Evolutionary conservation across 1,140 invertebrate species (phyloP).

Genomic region (Calliopsis andreniformis): DNA sequence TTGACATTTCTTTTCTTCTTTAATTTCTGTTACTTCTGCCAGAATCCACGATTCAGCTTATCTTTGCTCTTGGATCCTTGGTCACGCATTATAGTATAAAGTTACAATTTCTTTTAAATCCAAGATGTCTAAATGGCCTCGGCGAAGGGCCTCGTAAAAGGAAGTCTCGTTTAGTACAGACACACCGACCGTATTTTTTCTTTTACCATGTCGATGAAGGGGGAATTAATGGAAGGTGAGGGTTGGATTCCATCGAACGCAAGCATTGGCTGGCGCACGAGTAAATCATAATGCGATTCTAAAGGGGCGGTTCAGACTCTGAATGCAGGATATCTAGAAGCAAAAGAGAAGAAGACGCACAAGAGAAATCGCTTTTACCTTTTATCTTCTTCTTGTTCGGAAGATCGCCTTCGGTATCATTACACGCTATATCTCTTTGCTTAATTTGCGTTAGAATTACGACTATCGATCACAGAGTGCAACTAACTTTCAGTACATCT

Average conservation of each 20-base stretch:
- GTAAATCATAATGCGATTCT: constrained; percentile 61
- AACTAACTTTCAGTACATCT: too few species aligned
- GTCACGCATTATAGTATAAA: too few species aligned
- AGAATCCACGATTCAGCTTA: not conserved
- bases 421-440: not conserved
- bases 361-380: constrained; percentile 2
- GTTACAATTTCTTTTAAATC: not conserved
- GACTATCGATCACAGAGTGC: too few species aligned
- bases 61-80: not conserved
- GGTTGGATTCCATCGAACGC: constrained; percentile 36
- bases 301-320: constrained; percentile 49
- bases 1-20: too few species aligned
- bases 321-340: constrained; percentile 42
- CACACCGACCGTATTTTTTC: constrained; percentile 3
- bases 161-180: not conserved
- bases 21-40: too few species aligned
- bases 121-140: not conserved
- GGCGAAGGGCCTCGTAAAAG: not conserved
- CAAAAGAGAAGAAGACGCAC: constrained; percentile 9
- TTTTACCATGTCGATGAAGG: constrained; percentile 21
- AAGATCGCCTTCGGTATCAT: too few species aligned
- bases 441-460: not conserved
- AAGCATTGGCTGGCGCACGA: constrained; percentile 39
- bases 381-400: not conserved
- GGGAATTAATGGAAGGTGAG: constrained; percentile 33